Percentiles rank a stretch among this genome's conserved stretches.
Conservation (phyloP, 2,113 vertebrate genomes). For the Marcusenius ussheri region DNA sequence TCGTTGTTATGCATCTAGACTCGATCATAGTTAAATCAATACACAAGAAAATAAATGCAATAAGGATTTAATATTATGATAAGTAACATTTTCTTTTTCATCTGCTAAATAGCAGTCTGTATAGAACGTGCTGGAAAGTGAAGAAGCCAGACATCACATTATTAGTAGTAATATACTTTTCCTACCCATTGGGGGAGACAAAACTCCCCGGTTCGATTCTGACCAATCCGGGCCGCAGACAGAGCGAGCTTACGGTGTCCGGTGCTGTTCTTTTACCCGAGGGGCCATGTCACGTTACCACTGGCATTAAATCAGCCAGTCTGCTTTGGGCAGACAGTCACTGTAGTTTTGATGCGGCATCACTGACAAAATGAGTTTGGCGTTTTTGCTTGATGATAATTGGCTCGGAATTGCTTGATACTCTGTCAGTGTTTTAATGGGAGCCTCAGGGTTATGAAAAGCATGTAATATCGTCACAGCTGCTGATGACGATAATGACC, state of each 20-base stretch:
- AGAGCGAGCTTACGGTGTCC: not conserved
- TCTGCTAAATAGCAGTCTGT: not conserved
- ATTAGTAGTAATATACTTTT: conserved; percentile 33
- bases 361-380: not conserved
- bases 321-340: not conserved
- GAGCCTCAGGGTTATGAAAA: not conserved
- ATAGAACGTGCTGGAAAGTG: not conserved
- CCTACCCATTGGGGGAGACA: conserved; percentile 58
- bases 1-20: not conserved
- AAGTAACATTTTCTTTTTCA: not conserved
- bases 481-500: not conserved
- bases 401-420: not conserved
- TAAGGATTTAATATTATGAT: not conserved
- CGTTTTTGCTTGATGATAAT: not conserved
- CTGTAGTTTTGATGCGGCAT: not conserved
- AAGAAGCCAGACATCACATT: not conserved
- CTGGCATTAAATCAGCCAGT: not conserved
- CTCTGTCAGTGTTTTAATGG: conserved; percentile 18
- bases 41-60: not conserved
- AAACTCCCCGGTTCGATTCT: conserved; percentile 34
- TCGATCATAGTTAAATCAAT: not conserved
- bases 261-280: not conserved
- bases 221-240: not conserved
- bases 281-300: not conserved
- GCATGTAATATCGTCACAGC: not conserved